phyloP scores from a whole-genome alignment of 2,113 vertebrate species.

The Sardina pilchardus region DNA sequence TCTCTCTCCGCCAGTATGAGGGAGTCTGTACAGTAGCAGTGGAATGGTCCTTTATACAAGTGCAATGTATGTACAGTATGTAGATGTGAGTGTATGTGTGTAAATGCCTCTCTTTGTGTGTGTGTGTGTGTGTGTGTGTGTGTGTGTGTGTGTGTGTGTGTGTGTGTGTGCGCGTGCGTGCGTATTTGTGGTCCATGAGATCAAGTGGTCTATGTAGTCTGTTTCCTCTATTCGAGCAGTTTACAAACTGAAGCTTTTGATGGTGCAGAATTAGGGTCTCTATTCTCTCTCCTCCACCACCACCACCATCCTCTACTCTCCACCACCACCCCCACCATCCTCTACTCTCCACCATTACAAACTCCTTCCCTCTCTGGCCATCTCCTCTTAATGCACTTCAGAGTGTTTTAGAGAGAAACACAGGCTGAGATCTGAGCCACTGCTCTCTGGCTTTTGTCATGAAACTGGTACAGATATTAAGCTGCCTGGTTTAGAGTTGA shows the following conservation, averaged over 20 bases:
- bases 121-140: constrained; percentile 22
- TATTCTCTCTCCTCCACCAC: constrained; percentile 21
- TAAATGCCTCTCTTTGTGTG: constrained; percentile 9
- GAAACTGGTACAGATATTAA: background rate
- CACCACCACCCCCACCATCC: background rate
- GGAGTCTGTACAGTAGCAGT: background rate
- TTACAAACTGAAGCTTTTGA: constrained; percentile 28
- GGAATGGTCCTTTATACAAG: background rate
- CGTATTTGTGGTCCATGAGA: constrained; percentile 22
- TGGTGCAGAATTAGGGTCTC: constrained; percentile 22
- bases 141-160: background rate
- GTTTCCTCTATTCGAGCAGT: background rate
- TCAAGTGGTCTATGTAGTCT: constrained; percentile 34
- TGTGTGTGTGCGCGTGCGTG: constrained; percentile 15
- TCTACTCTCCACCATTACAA: background rate
- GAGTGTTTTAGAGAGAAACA: background rate
- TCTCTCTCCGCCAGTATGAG: constrained; percentile 20
- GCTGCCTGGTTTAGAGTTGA: too few relatives aligned
- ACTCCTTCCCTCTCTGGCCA: background rate
- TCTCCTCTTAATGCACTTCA: background rate
- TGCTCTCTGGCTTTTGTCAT: background rate
- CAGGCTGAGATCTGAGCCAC: background rate
- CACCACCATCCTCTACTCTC: background rate
- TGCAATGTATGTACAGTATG: background rate
- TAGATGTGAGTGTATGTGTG: background rate